Evolutionary conservation across 1,140 invertebrate genomes (phyloP).

Genomic region (Nylanderia fulva): DNA sequence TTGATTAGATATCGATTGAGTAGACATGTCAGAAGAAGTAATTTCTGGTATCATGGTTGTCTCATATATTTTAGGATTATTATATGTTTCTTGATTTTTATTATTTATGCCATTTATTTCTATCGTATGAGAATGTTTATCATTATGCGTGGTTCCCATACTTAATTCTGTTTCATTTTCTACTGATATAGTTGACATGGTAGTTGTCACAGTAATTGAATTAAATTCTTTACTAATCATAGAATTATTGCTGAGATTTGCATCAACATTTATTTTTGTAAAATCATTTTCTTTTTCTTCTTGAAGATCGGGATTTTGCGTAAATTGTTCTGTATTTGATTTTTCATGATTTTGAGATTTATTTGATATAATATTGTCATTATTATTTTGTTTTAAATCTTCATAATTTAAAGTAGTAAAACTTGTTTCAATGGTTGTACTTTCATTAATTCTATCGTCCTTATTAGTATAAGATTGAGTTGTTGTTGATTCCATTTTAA

Average conservation of each 20-base stretch:
- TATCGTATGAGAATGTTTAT: constrained; percentile 43
- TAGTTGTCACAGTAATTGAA: constrained; percentile 14
- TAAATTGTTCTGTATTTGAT: constrained; percentile 4
- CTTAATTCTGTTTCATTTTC: constrained; percentile 23
- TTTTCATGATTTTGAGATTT: neutral
- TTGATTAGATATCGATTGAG: neutral
- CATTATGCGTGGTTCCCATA: neutral
- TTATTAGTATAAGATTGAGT: neutral
- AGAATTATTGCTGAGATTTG: neutral
- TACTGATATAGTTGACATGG: neutral
- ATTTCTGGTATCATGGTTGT: constrained; percentile 16
- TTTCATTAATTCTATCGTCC: constrained; percentile 17
- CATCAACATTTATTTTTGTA: constrained; percentile 38
- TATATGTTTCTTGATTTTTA: neutral
- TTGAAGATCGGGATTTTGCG: neutral
- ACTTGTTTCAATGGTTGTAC: neutral
- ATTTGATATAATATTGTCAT: neutral
- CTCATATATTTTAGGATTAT: neutral
- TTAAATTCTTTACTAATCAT: no score
- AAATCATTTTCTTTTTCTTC: constrained; percentile 6
- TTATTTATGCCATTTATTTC: constrained; percentile 38
- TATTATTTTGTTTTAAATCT: constrained; percentile 8
- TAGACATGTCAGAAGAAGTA: neutral
- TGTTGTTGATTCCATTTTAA: constrained; percentile 28
- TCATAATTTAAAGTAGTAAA: constrained; percentile 26